Conservation (phyloP, 2,888 invertebrate genomes). For the Pollenia angustigena region DNA sequence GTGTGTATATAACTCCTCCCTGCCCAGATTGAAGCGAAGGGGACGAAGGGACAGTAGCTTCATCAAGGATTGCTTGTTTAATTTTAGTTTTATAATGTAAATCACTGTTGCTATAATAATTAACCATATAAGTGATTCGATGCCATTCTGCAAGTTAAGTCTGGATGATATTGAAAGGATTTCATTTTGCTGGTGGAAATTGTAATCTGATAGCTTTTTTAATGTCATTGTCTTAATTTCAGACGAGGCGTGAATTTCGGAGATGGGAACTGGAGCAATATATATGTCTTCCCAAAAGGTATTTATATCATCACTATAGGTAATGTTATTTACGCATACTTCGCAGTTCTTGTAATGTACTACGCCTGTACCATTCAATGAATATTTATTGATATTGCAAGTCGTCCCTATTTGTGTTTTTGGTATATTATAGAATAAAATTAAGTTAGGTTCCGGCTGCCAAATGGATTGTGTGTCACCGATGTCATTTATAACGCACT, state of each 20-base stretch:
- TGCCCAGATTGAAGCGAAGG: constrained; percentile 43
- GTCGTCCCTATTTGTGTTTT: constrained; percentile 28
- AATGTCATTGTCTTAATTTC: constrained; percentile 28
- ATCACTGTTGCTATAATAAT: constrained; percentile 7
- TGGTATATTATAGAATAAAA: constrained; percentile 18
- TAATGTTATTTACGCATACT: constrained; percentile 29
- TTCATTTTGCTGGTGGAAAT: constrained; percentile 23
- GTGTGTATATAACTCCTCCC: constrained; percentile 53
- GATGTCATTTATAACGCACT: constrained; percentile 18
- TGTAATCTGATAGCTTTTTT: constrained; percentile 36
- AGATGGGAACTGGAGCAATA: constrained; percentile 16
- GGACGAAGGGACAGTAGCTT: constrained; percentile 22
- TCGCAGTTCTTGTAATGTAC: constrained; percentile 41
- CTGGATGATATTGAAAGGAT: constrained; percentile 38
- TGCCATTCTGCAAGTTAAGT: not conserved
- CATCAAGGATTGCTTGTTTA: constrained; percentile 5
- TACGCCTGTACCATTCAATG: constrained; percentile 31
- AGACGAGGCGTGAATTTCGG: constrained; percentile 28
- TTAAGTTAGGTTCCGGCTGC: constrained; percentile 34
- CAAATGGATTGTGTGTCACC: constrained; percentile 23
- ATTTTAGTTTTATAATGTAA: constrained; percentile 7
- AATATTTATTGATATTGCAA: constrained; percentile 25
- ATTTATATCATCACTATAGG: constrained; percentile 20
- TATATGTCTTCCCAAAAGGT: constrained; percentile 38
- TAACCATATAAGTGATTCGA: constrained; percentile 40